Evolutionary conservation across 2,888 invertebrate genomes (phyloP).

Genomic region (Drosophila mimica): DNA sequence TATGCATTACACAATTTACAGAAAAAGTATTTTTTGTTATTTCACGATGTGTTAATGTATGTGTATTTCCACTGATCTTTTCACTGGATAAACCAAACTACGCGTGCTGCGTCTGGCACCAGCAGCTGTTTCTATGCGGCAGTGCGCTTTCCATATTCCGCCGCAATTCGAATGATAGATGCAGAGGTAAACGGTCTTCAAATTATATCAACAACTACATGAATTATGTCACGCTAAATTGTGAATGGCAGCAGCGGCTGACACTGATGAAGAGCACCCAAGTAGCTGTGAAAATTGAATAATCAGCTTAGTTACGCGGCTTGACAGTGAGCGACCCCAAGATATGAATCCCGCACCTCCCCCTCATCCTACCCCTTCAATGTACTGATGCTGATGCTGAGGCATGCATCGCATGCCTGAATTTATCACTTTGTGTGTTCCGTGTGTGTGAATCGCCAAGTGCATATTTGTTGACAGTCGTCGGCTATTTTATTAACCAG

Average conservation of each 20-base stretch:
- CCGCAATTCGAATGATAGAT: conserved; percentile 30
- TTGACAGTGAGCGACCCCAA: conserved; percentile 48
- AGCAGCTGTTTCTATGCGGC: conserved; percentile 38
- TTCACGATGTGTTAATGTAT: background rate
- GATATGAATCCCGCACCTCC: too few relatives aligned
- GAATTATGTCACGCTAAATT: conserved; percentile 71
- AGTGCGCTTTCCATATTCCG: conserved; percentile 44
- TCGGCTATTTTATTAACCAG: conserved; percentile 38
- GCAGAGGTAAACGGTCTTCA: conserved; percentile 7
- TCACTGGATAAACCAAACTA: background rate
- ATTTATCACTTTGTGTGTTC: background rate
- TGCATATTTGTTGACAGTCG: conserved; percentile 72
- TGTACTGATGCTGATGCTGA: background rate
- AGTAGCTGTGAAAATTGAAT: conserved; percentile 77
- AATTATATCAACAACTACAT: conserved; percentile 39
- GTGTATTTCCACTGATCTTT: background rate
- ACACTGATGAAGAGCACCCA: conserved; percentile 63
- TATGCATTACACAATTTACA: background rate
- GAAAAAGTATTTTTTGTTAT: background rate
- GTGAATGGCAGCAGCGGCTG: conserved; percentile 54
- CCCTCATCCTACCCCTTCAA: background rate
- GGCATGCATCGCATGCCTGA: conserved; percentile 15
- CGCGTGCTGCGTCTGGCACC: conserved; percentile 2
- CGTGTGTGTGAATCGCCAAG: conserved; percentile 27
- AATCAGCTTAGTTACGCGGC: conserved; percentile 71